phyloP scores from a whole-genome alignment of 2,888 invertebrate genomes.

The Euplagia quadripunctaria region DNA sequence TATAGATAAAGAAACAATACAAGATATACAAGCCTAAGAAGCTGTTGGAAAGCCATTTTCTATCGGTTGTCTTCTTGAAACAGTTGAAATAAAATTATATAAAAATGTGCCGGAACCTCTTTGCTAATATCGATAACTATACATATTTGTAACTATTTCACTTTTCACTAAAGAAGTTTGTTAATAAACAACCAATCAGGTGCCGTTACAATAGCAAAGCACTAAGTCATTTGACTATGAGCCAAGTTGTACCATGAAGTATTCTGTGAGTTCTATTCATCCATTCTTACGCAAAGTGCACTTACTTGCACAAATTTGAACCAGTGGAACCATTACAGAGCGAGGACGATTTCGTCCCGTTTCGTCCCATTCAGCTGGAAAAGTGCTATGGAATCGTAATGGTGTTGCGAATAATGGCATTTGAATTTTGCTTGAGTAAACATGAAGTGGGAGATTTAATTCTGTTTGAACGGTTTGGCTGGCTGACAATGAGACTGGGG shows the following conservation, averaged over 20 bases:
- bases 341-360: slow-evolving; percentile 62
- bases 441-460: slow-evolving; percentile 50
- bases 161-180: slow-evolving; percentile 40
- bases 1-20: too few relatives aligned
- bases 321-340: slow-evolving; percentile 64
- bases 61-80: too few relatives aligned
- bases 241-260: slow-evolving; percentile 76
- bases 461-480: slow-evolving; percentile 46
- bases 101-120: too few relatives aligned
- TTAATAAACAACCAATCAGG: slow-evolving; percentile 72
- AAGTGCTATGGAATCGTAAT: slow-evolving; percentile 69
- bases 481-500: slow-evolving; percentile 42
- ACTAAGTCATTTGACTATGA: slow-evolving; percentile 65
- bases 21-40: too few relatives aligned
- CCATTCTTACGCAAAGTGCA: slow-evolving; percentile 66
- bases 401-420: slow-evolving; percentile 61
- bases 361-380: slow-evolving; percentile 66
- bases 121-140: background rate
- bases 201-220: slow-evolving; percentile 60
- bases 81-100: too few relatives aligned
- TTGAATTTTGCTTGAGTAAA: slow-evolving; percentile 61
- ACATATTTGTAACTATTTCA: slow-evolving; percentile 39
- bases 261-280: slow-evolving; percentile 74
- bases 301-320: slow-evolving; percentile 72
- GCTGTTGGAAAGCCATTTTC: too few relatives aligned